Conservation (phyloP, 2,797 vertebrate genomes). For the Garrulus glandarius region DNA sequence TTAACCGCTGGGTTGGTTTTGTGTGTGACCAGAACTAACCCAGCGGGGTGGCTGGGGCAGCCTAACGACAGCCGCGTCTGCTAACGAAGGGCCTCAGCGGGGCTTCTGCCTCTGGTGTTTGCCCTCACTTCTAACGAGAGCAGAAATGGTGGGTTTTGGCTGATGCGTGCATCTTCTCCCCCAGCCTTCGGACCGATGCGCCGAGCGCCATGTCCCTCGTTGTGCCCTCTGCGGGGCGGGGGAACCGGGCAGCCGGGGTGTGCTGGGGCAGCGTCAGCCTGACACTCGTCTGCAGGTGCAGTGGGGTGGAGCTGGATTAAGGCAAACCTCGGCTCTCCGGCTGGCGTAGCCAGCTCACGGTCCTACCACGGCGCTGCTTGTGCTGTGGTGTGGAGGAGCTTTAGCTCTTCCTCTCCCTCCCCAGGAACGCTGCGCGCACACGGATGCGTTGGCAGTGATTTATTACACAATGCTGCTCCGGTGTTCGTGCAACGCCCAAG, state of each 20-base stretch:
- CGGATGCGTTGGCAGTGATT: background rate
- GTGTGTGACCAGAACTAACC: conserved; percentile 45
- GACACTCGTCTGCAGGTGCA: background rate
- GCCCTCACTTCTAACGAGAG: background rate
- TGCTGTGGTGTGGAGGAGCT: background rate
- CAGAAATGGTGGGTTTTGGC: background rate
- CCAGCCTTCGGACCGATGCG: background rate
- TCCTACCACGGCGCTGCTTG: accelerated
- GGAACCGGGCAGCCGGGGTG: background rate
- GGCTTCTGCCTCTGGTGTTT: background rate
- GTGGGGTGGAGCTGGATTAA: accelerated
- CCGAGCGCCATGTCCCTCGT: accelerated
- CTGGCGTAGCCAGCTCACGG: accelerated
- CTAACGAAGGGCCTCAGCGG: background rate
- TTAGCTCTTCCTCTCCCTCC: background rate
- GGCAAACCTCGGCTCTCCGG: background rate
- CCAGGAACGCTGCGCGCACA: accelerated
- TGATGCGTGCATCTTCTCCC: background rate
- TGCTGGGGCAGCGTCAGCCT: background rate
- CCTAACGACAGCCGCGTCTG: background rate
- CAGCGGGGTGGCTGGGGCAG: background rate
- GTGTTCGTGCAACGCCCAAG: background rate
- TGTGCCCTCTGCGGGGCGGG: accelerated
- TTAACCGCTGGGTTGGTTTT: conserved; percentile 33
- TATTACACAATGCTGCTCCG: background rate